Percentiles rank a stretch among this genome's conserved stretches.
Evolutionary conservation across 2,888 invertebrate species (phyloP).

Genomic region (Megalurothrips usitatus): DNA sequence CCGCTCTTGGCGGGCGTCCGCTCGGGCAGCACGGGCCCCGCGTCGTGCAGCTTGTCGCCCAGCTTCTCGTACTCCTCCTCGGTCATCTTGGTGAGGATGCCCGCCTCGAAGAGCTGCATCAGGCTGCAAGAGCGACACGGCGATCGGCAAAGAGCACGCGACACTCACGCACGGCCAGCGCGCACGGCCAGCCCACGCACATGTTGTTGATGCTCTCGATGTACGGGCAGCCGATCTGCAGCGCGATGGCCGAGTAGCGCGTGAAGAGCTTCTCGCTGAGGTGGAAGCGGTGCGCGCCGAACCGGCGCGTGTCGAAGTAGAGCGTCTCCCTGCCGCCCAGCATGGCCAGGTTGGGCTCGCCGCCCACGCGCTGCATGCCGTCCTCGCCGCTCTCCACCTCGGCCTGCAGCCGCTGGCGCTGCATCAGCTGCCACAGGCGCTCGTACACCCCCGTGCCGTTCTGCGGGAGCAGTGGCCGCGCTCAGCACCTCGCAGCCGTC

Average conservation of each 20-base stretch:
- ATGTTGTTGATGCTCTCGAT: constrained; percentile 67
- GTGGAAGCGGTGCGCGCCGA: constrained; percentile 65
- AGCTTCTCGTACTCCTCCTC: constrained; percentile 68
- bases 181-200: constrained; percentile 48
- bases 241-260: constrained; percentile 70
- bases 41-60: constrained; percentile 51
- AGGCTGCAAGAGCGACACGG: constrained; percentile 56
- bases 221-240: constrained; percentile 71
- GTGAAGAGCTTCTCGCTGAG: constrained; percentile 72
- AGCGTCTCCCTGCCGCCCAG: constrained; percentile 71
- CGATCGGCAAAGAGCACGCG: too few relatives aligned
- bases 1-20: constrained; percentile 43
- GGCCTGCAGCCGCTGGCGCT: constrained; percentile 51
- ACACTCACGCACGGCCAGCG: not conserved
- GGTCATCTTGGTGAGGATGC: constrained; percentile 71
- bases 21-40: not conserved
- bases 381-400: constrained; percentile 66
- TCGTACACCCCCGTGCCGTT: constrained; percentile 72
- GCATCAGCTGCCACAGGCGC: constrained; percentile 64
- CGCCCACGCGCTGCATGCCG: constrained; percentile 61
- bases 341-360: constrained; percentile 58
- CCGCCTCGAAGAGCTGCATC: constrained; percentile 69
- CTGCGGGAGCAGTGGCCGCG: constrained; percentile 44
- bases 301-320: constrained; percentile 68
- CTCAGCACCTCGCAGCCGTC: too few relatives aligned